Conservation (phyloP, 2,888 invertebrate genomes). For the Achlya flavicornis region DNA sequence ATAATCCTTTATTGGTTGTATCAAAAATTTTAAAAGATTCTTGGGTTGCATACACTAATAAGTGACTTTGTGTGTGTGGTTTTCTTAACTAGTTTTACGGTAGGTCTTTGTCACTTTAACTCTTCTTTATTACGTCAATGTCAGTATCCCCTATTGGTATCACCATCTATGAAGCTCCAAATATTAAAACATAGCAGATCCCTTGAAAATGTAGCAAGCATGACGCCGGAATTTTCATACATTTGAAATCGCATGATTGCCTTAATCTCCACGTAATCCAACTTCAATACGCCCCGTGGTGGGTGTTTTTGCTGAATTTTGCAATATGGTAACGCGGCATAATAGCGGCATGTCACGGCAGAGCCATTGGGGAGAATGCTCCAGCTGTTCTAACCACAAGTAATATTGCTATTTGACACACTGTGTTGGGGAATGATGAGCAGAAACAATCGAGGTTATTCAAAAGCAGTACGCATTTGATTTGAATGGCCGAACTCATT, state of each 20-base stretch:
- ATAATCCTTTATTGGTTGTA: too few relatives aligned
- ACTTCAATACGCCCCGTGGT: background rate
- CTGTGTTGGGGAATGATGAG: slow-evolving; percentile 15
- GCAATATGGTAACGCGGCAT: slow-evolving; percentile 40
- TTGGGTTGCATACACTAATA: too few relatives aligned
- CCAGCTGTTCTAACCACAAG: slow-evolving; percentile 55
- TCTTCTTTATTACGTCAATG: too few relatives aligned
- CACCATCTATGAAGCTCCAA: too few relatives aligned
- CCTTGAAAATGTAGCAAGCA: background rate
- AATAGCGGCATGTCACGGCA: slow-evolving; percentile 51
- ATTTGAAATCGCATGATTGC: background rate
- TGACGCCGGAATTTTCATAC: background rate
- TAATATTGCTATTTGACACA: slow-evolving; percentile 43
- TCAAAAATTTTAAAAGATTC: too few relatives aligned
- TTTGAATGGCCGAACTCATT: too few relatives aligned
- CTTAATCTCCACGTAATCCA: background rate
- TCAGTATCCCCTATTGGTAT: too few relatives aligned
- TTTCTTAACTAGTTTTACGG: too few relatives aligned
- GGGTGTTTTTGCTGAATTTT: slow-evolving; percentile 29
- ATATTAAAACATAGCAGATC: too few relatives aligned
- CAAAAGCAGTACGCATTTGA: too few relatives aligned
- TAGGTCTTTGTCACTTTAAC: too few relatives aligned
- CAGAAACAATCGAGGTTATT: background rate
- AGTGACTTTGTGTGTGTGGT: too few relatives aligned
- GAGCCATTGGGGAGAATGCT: slow-evolving; percentile 34